phyloP scores from a whole-genome alignment of 2,888 invertebrate species.

The Quadroppia sp. region DNA sequence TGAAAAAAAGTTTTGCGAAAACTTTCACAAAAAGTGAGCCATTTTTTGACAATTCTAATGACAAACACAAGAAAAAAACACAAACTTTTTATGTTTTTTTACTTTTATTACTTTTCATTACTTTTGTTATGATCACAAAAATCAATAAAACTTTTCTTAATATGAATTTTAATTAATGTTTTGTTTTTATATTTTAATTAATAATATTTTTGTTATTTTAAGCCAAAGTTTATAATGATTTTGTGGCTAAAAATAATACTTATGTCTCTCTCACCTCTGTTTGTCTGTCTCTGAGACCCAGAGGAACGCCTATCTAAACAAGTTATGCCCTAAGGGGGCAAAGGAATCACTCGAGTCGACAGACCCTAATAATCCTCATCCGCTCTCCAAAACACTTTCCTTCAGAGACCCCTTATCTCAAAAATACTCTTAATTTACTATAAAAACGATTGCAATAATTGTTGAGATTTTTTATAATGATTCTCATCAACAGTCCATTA shows the following conservation, averaged over 20 bases:
- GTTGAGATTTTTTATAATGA: neutral
- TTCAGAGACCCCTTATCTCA: neutral
- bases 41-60: constrained; percentile 18
- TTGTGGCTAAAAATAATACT: too few relatives aligned
- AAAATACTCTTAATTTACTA: constrained; percentile 16
- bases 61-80: neutral
- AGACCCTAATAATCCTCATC: constrained; percentile 30
- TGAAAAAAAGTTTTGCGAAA: neutral
- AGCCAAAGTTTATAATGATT: too few relatives aligned
- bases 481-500: constrained; percentile 2
- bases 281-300: too few relatives aligned
- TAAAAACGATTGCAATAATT: neutral
- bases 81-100: neutral
- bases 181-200: too few relatives aligned
- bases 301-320: constrained; percentile 21
- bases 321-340: constrained; percentile 20
- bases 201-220: too few relatives aligned
- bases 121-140: neutral
- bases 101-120: neutral
- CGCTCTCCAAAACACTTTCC: constrained; percentile 6
- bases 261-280: too few relatives aligned
- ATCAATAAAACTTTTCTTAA: too few relatives aligned
- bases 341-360: constrained; percentile 30
- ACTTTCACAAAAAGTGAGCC: constrained; percentile 11
- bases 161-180: too few relatives aligned